Percentiles rank a stretch among this genome's conserved stretches.
Evolutionary conservation across 2,888 invertebrate species (phyloP).

Genomic region (Ernsta delagoae): DNA sequence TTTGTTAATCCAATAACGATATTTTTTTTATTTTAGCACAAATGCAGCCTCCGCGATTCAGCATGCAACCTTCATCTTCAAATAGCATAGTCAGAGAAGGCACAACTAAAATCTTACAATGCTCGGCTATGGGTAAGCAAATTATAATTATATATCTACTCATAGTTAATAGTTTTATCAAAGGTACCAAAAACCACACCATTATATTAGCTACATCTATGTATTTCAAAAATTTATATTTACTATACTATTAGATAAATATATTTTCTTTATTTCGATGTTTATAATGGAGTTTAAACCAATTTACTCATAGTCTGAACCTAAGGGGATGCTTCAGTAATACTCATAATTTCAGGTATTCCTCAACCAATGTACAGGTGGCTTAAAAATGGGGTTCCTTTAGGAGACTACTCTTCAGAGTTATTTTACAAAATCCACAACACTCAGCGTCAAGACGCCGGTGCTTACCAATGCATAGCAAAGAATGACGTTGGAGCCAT

Average conservation of each 20-base stretch:
- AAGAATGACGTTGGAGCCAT: conserved; percentile 96
- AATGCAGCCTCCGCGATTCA: conserved; percentile 94
- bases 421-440: conserved; percentile 93
- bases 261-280: no score
- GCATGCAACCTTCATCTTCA: conserved; percentile 93
- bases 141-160: not conserved
- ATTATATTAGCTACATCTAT: no score
- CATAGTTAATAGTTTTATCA: no score
- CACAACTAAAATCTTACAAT: conserved; percentile 95
- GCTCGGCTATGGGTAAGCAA: conserved; percentile 93
- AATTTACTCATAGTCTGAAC: no score
- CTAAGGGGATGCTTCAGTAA: not conserved
- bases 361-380: conserved; percentile 97
- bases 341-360: conserved; percentile 86
- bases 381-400: conserved; percentile 93
- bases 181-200: no score
- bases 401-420: conserved; percentile 92
- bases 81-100: conserved; percentile 95
- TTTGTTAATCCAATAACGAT: no score
- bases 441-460: conserved; percentile 92
- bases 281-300: no score
- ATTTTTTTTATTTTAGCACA: conserved; percentile 66
- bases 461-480: conserved; percentile 96
- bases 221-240: no score
- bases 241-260: no score